These are phyloP conservation scores for Sepiola atlantica DNA, from an alignment of 2,888 invertebrate species.

Conservation along the genomic window DNA sequence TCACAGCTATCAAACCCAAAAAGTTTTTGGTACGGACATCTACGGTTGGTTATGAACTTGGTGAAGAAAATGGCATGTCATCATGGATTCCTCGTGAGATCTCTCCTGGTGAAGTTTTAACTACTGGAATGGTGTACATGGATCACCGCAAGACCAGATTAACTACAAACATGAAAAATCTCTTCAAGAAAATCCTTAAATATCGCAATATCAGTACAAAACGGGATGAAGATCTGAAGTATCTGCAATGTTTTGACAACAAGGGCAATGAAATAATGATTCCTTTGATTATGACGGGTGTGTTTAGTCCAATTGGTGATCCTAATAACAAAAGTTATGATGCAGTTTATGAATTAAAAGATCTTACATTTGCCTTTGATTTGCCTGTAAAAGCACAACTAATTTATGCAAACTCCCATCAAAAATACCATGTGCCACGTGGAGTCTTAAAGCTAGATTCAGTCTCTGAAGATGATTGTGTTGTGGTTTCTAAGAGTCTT, in stretches of 20 bases:
- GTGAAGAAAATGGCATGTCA: slow-evolving; percentile 59
- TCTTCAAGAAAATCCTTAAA: slow-evolving; percentile 64
- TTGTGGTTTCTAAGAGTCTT: slow-evolving; percentile 53
- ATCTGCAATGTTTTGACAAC: slow-evolving; percentile 68
- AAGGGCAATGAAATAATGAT: slow-evolving; percentile 67
- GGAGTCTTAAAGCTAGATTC: slow-evolving; percentile 64
- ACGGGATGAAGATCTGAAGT: slow-evolving; percentile 63
- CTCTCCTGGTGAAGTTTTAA: slow-evolving; percentile 64
- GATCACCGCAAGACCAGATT: slow-evolving; percentile 66
- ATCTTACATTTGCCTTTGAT: slow-evolving; percentile 66
- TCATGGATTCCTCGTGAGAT: slow-evolving; percentile 68
- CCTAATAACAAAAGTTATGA: slow-evolving; percentile 63
- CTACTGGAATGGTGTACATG: slow-evolving; percentile 67
- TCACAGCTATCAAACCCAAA: slow-evolving; percentile 64
- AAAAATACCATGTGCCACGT: slow-evolving; percentile 53
- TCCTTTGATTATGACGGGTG: slow-evolving; percentile 69
- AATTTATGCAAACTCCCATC: slow-evolving; percentile 58
- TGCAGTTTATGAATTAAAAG: slow-evolving; percentile 68
- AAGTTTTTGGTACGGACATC: slow-evolving; percentile 67
- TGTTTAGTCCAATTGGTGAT: slow-evolving; percentile 70
- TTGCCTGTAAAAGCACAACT: slow-evolving; percentile 67
- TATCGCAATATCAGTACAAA: slow-evolving; percentile 53
- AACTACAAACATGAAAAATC: slow-evolving; percentile 56
- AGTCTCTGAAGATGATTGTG: slow-evolving; percentile 62
- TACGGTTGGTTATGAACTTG: slow-evolving; percentile 66